phyloP scores from a whole-genome alignment of 2,888 invertebrate species.

The Thyatira batis region DNA sequence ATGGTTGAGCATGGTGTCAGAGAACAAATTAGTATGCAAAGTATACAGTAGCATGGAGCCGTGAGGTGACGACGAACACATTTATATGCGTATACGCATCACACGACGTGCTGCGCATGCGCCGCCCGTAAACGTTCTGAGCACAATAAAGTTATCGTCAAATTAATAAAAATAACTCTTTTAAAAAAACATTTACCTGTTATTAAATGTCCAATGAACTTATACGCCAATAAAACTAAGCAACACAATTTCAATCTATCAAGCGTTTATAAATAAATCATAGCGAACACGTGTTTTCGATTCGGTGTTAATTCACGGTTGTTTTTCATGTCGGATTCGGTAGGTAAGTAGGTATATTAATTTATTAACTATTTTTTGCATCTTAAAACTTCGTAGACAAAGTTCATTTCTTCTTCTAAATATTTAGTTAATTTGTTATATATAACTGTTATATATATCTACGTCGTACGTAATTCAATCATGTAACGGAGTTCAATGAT shows the following conservation, averaged over 20 bases:
- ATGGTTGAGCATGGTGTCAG: conserved; percentile 33
- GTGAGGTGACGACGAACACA: conserved; percentile 72
- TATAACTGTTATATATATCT: neutral
- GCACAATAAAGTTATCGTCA: conserved; percentile 49
- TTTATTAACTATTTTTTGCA: no score
- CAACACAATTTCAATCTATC: neutral
- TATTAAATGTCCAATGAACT: conserved; percentile 6
- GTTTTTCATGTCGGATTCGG: neutral
- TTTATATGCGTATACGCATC: conserved; percentile 64
- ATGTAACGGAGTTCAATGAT: neutral
- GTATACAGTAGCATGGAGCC: conserved; percentile 46
- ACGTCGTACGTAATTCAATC: neutral
- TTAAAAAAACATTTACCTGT: conserved; percentile 37
- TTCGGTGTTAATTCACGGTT: neutral
- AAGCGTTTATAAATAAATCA: neutral
- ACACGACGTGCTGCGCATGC: conserved; percentile 52
- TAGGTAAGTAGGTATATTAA: neutral
- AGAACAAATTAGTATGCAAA: conserved; percentile 69
- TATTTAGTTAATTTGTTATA: neutral
- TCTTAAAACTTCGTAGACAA: no score
- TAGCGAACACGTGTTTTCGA: neutral
- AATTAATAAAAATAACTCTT: conserved; percentile 44
- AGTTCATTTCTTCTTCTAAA: no score
- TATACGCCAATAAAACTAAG: neutral
- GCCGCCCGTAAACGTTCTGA: conserved; percentile 32